Evolutionary conservation across 2,888 invertebrate species (phyloP).

Genomic region (Polylopha cassiicola): DNA sequence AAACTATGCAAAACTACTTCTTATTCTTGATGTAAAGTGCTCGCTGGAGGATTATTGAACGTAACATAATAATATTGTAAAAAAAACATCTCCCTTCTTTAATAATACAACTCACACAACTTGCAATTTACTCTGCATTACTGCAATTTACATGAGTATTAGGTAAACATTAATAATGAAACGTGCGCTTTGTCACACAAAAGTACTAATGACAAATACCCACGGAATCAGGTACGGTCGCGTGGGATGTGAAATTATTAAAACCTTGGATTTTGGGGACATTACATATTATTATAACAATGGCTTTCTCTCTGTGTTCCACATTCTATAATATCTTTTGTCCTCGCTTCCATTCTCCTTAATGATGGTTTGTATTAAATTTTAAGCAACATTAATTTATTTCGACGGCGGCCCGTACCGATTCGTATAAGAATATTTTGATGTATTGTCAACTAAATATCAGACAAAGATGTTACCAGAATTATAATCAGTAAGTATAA

Average conservation of each 20-base stretch:
- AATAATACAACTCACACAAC: too few species aligned
- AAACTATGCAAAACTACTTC: too few species aligned
- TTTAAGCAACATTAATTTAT: constrained; percentile 15
- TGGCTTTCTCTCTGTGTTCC: constrained; percentile 16
- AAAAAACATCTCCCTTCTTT: too few species aligned
- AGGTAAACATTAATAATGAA: too few species aligned
- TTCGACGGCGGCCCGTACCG: constrained; percentile 1
- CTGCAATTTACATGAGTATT: too few species aligned
- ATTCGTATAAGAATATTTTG: neutral
- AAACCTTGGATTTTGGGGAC: constrained; percentile 16
- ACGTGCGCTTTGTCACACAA: too few species aligned
- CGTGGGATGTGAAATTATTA: constrained; percentile 14
- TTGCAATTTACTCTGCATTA: too few species aligned
- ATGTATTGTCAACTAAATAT: neutral
- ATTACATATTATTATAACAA: constrained; percentile 15
- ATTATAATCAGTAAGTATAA: too few species aligned
- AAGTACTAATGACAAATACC: constrained; percentile 17
- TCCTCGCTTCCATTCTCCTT: constrained; percentile 14
- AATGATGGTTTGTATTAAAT: constrained; percentile 15
- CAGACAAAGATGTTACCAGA: too few species aligned
- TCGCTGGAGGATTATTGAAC: too few species aligned
- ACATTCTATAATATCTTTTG: constrained; percentile 19
- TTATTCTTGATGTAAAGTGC: too few species aligned
- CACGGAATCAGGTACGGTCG: constrained; percentile 13
- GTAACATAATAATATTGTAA: too few species aligned